Evolutionary conservation across 1,140 invertebrate genomes (phyloP), one percentile per base, ranked within the genome.

Genomic region (Eubasilissa regina): DNA sequence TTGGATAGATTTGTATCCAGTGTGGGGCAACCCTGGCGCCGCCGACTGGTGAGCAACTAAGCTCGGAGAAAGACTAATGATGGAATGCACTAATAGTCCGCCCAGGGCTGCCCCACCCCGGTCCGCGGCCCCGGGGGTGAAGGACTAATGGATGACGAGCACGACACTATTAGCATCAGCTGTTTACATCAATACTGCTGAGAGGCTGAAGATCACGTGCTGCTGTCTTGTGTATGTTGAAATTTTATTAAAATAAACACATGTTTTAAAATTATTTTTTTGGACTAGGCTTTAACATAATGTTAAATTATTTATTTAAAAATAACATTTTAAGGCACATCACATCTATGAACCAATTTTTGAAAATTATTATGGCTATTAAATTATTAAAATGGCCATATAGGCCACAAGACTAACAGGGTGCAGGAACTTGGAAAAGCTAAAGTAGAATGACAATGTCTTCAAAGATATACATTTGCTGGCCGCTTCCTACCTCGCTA

Each of bases 11-110:
- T n/a, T 12, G 11, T 53, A 58, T 58, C 17, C 17, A 35, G 35
- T 1, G 45, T 45, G 64, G 15, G 64, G 13, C 64, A 68, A 47
- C 64, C 64, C 64, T 48, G 62, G 21, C 17, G 15, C 64, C 64
- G n/a, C 64, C 43, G 35, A 10, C 44, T 10, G 8, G n/a, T 64
- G 13, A 13, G 51, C 17, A n/a, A 47, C 17, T 25, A 73, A 15
- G 35, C 48, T 43, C 47, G 19, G 17, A 21, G 21, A 66, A 64
- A 77, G 80, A 81, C 80, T 81, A 81, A 81, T 81, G 80, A 81
- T 79, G 77, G 80, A 81, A 81, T 81, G 77, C 80, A 79, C 80
- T 81, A 81, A 81, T 81, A 81, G 80, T 79, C 78, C 48, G 74
- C 25, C 25, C 55, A 64, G 58, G 56, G 74, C 17, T 62, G 74